Evolutionary conservation across 1,140 invertebrate genomes (phyloP).

Genomic region (Triops cancriformis): DNA sequence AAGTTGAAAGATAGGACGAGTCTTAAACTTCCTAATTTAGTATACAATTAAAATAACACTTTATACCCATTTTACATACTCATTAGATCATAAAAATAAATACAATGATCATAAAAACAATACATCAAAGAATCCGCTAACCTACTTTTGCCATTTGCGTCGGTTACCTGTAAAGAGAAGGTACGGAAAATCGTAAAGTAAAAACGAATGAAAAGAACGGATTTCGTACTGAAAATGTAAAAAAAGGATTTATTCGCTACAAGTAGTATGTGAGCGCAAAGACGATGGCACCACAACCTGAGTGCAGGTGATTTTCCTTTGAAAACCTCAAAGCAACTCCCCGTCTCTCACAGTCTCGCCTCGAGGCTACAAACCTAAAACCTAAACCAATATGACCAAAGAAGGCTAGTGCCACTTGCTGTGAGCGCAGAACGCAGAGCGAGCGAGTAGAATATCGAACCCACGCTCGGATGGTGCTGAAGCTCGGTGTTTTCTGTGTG

Average conservation of each 20-base stretch:
- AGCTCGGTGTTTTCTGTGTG: not conserved
- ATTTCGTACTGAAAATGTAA: not conserved
- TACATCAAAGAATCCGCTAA: too few species aligned
- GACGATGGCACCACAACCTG: not conserved
- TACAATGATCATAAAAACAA: too few species aligned
- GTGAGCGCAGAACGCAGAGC: not conserved
- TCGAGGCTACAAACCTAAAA: not conserved
- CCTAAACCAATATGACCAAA: not conserved
- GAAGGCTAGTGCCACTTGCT: constrained; percentile 4
- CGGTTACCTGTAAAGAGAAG: too few species aligned
- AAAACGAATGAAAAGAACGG: not conserved
- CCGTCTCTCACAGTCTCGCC: not conserved
- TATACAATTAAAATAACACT: too few species aligned
- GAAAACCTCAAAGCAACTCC: not conserved
- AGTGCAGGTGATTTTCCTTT: not conserved
- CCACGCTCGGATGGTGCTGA: not conserved
- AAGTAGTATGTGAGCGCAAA: not conserved
- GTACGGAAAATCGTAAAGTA: not conserved
- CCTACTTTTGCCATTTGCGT: too few species aligned
- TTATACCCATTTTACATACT: too few species aligned
- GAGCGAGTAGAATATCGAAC: not conserved
- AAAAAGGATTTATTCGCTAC: not conserved
- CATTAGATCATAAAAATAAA: too few species aligned
- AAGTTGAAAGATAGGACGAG: too few species aligned
- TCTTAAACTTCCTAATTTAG: too few species aligned